Evolutionary conservation across 2,888 invertebrate species (phyloP).

Genomic region (Drosophila greeni): DNA sequence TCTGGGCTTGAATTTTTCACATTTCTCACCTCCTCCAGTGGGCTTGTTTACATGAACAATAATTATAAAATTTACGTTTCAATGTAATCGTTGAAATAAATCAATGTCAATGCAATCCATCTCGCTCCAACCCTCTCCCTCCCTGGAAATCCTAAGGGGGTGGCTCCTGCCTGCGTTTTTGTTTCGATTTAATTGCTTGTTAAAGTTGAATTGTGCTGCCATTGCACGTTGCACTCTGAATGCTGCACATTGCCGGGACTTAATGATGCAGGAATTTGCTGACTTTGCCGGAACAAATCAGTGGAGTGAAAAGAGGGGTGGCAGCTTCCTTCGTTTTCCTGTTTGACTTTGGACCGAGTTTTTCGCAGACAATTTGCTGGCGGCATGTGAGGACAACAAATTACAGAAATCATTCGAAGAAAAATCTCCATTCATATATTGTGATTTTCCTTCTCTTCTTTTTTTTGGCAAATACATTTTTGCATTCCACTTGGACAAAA

Average conservation of each 20-base stretch:
- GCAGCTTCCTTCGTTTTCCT: constrained; percentile 3
- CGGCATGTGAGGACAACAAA: constrained; percentile 37
- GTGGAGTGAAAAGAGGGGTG: constrained; percentile 2
- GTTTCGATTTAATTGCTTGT: constrained; percentile 75
- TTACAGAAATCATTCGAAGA: constrained; percentile 35
- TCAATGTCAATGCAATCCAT: constrained; percentile 63
- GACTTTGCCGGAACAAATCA: constrained; percentile 46
- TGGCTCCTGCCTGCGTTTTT: constrained; percentile 52
- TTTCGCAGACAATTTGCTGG: constrained; percentile 22
- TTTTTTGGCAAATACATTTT: constrained; percentile 52
- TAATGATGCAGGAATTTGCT: constrained; percentile 73
- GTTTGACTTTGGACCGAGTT: constrained; percentile 12
- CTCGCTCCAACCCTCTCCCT: constrained; percentile 20
- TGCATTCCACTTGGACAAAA: constrained; percentile 56
- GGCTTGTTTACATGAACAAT: constrained; percentile 70
- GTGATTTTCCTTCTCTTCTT: constrained; percentile 32
- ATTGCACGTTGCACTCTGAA: constrained; percentile 52
- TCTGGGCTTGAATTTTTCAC: neutral
- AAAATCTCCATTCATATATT: constrained; percentile 7
- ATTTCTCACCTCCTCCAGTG: constrained; percentile 26
- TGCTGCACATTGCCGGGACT: constrained; percentile 35
- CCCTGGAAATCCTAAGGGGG: constrained; percentile 14
- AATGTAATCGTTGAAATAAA: constrained; percentile 72
- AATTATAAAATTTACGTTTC: constrained; percentile 72
- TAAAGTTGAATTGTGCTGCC: constrained; percentile 71